phyloP scores from a whole-genome alignment of 1,140 invertebrate genomes.

The Harlomillsia oculata region DNA sequence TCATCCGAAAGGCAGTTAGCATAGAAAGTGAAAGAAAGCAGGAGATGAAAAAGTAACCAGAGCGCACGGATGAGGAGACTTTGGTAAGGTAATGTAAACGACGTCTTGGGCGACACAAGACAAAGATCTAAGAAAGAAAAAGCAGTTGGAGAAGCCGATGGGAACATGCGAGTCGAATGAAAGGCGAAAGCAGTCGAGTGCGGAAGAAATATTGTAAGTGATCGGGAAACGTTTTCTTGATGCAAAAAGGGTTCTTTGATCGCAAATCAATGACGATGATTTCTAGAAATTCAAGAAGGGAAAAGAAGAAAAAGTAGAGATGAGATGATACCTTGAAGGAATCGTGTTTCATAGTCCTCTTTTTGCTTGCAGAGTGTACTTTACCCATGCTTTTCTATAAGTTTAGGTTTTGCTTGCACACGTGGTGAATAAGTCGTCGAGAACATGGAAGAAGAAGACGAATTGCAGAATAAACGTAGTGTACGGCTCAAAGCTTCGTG shows the following conservation, averaged over 20 bases:
- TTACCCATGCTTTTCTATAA: no score
- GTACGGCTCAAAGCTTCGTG: no score
- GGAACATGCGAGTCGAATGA: not conserved
- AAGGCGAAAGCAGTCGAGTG: conserved; percentile 13
- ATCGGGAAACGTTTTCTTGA: conserved; percentile 17
- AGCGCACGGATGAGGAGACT: not conserved
- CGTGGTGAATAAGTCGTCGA: no score
- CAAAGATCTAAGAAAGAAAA: not conserved
- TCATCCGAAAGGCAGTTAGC: no score
- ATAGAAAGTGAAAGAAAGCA: not conserved
- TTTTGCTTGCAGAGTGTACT: no score
- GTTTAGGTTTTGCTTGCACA: no score
- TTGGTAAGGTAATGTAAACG: not conserved
- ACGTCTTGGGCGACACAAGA: not conserved
- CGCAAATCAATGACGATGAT: conserved; percentile 29
- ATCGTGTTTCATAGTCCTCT: no score
- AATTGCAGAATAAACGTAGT: no score
- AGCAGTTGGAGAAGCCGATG: no score
- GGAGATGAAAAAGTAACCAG: not conserved
- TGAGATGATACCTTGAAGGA: no score
- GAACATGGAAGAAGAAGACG: no score
- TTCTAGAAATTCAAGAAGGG: conserved; percentile 3
- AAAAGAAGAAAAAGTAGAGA: conserved; percentile 14
- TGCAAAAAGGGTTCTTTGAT: conserved; percentile 23
- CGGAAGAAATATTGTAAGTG: conserved; percentile 25